A percentile compares a stretch with the other conserved stretches of the same genome.
These are phyloP conservation scores for Ectemnius continuus DNA, from an alignment of 2,888 invertebrate genomes.

Conservation along the genomic window DNA sequence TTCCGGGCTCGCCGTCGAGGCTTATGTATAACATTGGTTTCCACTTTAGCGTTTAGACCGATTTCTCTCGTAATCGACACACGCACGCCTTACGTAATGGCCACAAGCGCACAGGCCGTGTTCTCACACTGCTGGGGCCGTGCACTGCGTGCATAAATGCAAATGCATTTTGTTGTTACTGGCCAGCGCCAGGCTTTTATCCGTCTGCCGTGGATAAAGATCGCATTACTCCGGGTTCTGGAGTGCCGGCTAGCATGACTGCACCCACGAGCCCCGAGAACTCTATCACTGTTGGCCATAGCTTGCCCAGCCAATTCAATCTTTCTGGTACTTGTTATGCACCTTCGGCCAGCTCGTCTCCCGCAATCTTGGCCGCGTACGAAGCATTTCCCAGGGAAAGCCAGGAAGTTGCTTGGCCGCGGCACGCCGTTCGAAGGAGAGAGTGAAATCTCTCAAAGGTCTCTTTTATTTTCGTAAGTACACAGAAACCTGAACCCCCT, in stretches of 20 bases:
- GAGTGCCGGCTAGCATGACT: neutral
- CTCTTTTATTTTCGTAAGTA: conserved; percentile 56
- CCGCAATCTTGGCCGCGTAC: conserved; percentile 31
- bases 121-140: too few species aligned
- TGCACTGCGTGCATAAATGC: conserved; percentile 25
- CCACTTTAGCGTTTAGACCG: conserved; percentile 59
- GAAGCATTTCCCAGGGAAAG: conserved; percentile 55
- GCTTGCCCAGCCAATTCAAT: conserved; percentile 16
- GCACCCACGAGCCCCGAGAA: neutral
- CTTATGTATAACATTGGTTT: conserved; percentile 55
- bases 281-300: neutral
- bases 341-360: conserved; percentile 5
- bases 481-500: neutral
- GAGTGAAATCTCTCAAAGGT: conserved; percentile 49
- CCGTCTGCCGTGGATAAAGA: neutral
- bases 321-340: conserved; percentile 27
- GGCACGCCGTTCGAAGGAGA: neutral
- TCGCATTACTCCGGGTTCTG: neutral
- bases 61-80: conserved; percentile 55
- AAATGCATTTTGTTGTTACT: conserved; percentile 34
- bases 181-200: neutral
- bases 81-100: conserved; percentile 46
- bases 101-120: conserved; percentile 10
- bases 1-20: too few species aligned
- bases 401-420: conserved; percentile 47